Evolutionary conservation across 2,113 vertebrate species (phyloP), one percentile per base, ranked within the genome.

Genomic region (Ammodramus savannarum): DNA sequence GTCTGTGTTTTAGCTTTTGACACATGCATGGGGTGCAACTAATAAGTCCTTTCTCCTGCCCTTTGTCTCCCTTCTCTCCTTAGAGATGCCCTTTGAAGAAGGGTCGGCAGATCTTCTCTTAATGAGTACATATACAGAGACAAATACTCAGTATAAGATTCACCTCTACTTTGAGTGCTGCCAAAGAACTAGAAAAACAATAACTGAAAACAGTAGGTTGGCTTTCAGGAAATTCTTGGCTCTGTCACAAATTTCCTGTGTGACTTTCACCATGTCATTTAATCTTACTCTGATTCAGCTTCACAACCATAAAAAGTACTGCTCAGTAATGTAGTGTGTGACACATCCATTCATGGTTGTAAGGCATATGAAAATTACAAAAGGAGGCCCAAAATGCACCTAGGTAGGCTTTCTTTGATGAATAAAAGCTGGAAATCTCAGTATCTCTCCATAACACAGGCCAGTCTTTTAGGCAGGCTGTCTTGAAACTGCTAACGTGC

Each of bases 211-310:
- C 75, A 96, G 46, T 63, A 71, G 21, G 27, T 29, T 91, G 36
- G 51, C 59, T 71, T 93, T 88, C 85, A 90, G 90, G 79, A 96
- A 93, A 81, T 91, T 91, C 85, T 96, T 96, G 93, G 49, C 75
- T 89, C 58, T 71, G 32, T 85, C 91, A 91, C 78, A 83, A 11
- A 90, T 95, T 96, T 89, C 87, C 68, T 90, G 63, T 79, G 78
- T 85, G 75, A 90, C 43, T 91, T 94, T 93, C 85, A 59, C 55
- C 20, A n/a, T 92, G 80, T 61, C 48, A 52, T 84, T 90, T 81
- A 81, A 78, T 72, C 65, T 93, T n/a, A 85, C 72, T 95, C 75
- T 44, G 67, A 94, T 87, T 91, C 67, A 83, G 36, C 39, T 83
- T 48, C 52, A 55, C 2, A 1, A 25, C 55, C 44, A 39, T 67